phyloP scores from a whole-genome alignment of 2,113 vertebrate species.

The Lepus timidus region DNA sequence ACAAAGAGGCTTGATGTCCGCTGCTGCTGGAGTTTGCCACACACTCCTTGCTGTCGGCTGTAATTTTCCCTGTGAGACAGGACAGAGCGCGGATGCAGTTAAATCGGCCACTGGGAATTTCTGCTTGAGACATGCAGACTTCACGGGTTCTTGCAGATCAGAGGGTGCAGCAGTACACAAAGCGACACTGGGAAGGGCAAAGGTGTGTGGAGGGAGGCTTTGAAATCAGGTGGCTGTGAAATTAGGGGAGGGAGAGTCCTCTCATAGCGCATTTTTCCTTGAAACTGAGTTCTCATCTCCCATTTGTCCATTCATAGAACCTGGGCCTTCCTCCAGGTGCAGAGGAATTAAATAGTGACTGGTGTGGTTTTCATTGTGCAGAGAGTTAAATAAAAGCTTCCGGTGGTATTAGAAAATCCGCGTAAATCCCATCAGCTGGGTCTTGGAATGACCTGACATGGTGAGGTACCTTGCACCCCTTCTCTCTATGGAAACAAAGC shows the following conservation, averaged over 20 bases:
- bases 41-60: neutral
- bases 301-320: neutral
- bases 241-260: neutral
- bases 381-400: neutral
- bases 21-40: neutral
- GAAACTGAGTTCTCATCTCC: fast-evolving
- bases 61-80: neutral
- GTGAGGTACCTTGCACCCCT: fast-evolving
- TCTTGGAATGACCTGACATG: neutral
- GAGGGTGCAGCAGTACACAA: neutral
- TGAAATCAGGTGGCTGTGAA: neutral
- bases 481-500: neutral
- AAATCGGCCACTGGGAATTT: neutral
- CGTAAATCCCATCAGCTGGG: fast-evolving
- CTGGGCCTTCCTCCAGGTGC: neutral
- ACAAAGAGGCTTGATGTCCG: neutral
- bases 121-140: fast-evolving
- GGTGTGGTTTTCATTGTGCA: neutral
- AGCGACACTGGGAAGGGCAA: neutral
- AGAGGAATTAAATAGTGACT: neutral
- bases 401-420: neutral
- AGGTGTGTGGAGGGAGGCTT: neutral
- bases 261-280: neutral
- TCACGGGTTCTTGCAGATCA: neutral
- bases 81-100: neutral